Evolutionary conservation across 1,140 invertebrate genomes (phyloP), one percentile per base, ranked within the genome.

Genomic region (Hyles vespertilio): DNA sequence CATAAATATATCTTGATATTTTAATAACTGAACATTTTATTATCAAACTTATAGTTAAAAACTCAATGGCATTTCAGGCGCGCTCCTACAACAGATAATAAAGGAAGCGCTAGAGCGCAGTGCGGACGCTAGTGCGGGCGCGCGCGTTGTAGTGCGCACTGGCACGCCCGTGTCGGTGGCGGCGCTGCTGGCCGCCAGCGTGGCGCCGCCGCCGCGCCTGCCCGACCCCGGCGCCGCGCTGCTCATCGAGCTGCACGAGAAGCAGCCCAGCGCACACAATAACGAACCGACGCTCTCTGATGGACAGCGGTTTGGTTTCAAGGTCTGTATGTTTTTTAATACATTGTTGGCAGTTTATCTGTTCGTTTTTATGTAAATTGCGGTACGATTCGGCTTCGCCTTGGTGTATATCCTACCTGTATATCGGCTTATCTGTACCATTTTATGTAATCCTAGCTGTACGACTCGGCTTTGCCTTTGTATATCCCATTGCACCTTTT

Each of bases 191-290:
- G 72, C 81, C 0, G 87, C 86, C 8, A 82, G 81, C 49, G 84
- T 85, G 43, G 79, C 80, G 40, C 75, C 81, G 1, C 85, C 79
- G 10, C 86, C 84, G 5, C 77, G 87, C 8, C 65, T 81, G 32
- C 85, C 86, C 6, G 85, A 89, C 64, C 84, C 84, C 3, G 89
- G 89, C 1, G 82, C 82, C 0, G 85, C 85, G 0, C 47, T 90
- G 33, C 68, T 89, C 1, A 81, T 90, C 51, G 89, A 90, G 61
- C 58, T 90, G 51, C 89, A 90, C 67, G 85, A 87, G 60, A 76
- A 65, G 53, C 67, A 71, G 45, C 85, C 85, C 5, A 62, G 12
- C 69, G 75, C 45, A 66, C 56, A 4, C 76, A 75, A 36, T 77
- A 78, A 54, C 69, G 79, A 0, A 68, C 77, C 33, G 77, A 65